Evolutionary conservation across 2,797 vertebrate genomes (phyloP).

Genomic region (Iguana delicatissima): DNA sequence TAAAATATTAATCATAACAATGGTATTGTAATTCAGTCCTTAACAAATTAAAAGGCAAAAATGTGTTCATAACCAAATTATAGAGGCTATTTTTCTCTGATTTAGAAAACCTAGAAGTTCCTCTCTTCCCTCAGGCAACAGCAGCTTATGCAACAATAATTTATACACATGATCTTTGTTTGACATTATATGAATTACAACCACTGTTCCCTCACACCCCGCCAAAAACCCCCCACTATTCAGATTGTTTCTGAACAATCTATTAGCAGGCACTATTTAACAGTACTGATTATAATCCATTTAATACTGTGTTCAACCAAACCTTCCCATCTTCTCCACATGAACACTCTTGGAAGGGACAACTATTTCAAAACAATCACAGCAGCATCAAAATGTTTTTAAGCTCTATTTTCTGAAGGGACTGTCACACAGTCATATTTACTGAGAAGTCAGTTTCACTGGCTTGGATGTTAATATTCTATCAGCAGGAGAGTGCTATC

Average conservation of each 20-base stretch:
- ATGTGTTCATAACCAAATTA: slow-evolving; percentile 21
- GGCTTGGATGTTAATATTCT: background rate
- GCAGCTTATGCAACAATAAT: slow-evolving; percentile 31
- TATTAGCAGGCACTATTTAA: background rate
- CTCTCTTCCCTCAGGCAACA: slow-evolving; percentile 14
- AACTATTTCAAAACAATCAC: background rate
- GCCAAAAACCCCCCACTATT: too few species aligned
- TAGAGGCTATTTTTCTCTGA: slow-evolving; percentile 51
- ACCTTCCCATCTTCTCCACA: background rate
- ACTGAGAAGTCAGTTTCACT: background rate
- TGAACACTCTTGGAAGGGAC: background rate
- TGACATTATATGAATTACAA: background rate
- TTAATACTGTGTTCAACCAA: background rate
- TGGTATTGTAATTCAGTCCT: background rate
- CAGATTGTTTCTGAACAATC: background rate
- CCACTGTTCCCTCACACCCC: background rate
- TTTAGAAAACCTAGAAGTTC: slow-evolving; percentile 5
- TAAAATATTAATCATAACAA: background rate
- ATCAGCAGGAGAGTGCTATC: background rate
- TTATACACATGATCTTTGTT: background rate
- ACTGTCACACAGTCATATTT: background rate
- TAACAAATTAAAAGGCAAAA: slow-evolving; percentile 24
- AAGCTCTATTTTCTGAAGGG: background rate
- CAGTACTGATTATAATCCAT: background rate
- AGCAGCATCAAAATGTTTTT: background rate